Percentiles rank a stretch among this genome's conserved stretches.
Conservation (phyloP, 2,113 vertebrate species). For the Elanus axillaris region DNA sequence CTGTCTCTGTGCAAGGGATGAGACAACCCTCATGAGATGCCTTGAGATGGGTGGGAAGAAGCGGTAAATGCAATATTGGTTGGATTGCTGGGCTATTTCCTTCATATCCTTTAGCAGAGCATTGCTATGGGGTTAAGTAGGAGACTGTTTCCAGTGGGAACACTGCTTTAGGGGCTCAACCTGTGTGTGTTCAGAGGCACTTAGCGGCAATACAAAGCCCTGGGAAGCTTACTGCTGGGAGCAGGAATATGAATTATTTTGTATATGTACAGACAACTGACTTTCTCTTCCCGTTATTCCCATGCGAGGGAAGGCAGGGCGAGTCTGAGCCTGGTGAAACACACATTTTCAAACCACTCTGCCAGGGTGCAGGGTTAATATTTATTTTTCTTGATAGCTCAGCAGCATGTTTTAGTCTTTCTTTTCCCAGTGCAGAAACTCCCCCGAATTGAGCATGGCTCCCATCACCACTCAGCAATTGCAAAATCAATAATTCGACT, state of each 20-base stretch:
- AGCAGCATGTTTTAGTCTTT: neutral
- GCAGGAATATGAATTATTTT: neutral
- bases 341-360: neutral
- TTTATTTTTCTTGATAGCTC: neutral
- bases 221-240: neutral
- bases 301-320: neutral
- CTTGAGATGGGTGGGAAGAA: neutral
- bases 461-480: neutral
- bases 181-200: accelerated
- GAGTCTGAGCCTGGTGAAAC: neutral
- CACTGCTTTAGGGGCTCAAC: neutral
- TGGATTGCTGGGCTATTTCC: neutral
- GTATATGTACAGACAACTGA: neutral
- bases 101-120: neutral
- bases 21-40: neutral
- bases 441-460: neutral
- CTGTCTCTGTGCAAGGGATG: neutral
- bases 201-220: neutral
- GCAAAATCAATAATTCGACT: constrained; percentile 13
- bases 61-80: neutral
- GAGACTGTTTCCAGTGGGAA: neutral
- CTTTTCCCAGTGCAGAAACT: neutral
- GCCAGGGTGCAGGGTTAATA: neutral
- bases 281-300: neutral
- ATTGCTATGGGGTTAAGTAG: neutral